These are phyloP conservation scores for Scaptomyza tumidula DNA, from an alignment of 2,888 invertebrate genomes.

Conservation along the genomic window DNA sequence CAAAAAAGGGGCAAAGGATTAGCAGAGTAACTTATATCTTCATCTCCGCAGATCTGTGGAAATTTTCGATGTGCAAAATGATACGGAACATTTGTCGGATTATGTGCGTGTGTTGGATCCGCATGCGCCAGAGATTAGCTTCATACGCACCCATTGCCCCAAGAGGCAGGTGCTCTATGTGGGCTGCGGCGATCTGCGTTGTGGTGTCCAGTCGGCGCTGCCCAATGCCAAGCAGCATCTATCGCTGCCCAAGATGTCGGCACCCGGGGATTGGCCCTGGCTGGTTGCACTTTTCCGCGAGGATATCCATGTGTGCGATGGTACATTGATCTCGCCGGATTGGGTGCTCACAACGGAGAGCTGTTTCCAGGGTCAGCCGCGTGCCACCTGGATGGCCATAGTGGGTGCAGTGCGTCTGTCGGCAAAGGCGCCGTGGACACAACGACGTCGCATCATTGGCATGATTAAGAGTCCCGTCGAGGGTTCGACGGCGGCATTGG, in stretches of 20 bases:
- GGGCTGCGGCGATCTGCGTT: conserved; percentile 90
- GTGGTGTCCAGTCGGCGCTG: conserved; percentile 88
- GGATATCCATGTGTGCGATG: conserved; percentile 95
- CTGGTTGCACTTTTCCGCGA: conserved; percentile 92
- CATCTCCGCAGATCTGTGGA: conserved; percentile 87
- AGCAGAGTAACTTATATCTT: no score
- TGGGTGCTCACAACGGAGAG: conserved; percentile 95
- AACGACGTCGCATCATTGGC: conserved; percentile 92
- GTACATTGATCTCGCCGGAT: conserved; percentile 89
- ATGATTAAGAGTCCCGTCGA: conserved; percentile 96
- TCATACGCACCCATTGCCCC: conserved; percentile 91
- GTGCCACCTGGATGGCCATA: conserved; percentile 93
- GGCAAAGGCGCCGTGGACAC: conserved; percentile 94
- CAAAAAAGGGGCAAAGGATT: no score
- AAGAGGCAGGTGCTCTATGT: conserved; percentile 92
- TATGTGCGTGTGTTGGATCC: conserved; percentile 94
- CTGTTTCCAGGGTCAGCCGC: conserved; percentile 94
- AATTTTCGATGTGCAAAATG: conserved; percentile 88
- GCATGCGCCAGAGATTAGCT: conserved; percentile 91
- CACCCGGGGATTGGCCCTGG: conserved; percentile 97
- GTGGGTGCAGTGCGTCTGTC: conserved; percentile 91
- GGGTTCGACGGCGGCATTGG: conserved; percentile 92
- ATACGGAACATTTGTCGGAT: conserved; percentile 86
- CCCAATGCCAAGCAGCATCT: conserved; percentile 82
- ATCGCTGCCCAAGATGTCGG: conserved; percentile 89